Percentiles rank a stretch among this genome's conserved stretches.
phyloP scores from a whole-genome alignment of 2,113 vertebrate species.

The Bothrops jararaca region DNA sequence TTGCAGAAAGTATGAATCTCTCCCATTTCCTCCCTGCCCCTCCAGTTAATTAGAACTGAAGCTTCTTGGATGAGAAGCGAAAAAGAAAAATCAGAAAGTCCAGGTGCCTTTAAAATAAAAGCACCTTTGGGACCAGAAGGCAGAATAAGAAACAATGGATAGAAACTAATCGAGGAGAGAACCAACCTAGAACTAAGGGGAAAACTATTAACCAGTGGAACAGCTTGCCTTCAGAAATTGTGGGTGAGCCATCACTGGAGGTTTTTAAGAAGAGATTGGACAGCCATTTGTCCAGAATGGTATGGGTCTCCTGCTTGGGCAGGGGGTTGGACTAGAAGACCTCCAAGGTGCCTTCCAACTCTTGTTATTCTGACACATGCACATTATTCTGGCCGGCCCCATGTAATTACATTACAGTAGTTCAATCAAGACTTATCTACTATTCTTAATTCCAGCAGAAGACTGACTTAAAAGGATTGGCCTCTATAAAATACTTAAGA shows the following conservation, averaged over 20 bases:
- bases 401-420: background rate
- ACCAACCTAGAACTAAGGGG: background rate
- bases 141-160: background rate
- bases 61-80: background rate
- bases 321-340: background rate
- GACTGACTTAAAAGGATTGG: background rate
- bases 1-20: background rate
- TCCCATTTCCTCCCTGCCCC: background rate
- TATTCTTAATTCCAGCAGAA: conserved; percentile 54
- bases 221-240: background rate
- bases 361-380: background rate
- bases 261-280: background rate
- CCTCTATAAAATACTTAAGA: background rate
- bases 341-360: background rate
- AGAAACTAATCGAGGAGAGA: background rate
- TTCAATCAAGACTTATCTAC: background rate
- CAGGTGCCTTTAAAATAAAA: background rate
- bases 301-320: background rate
- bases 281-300: background rate
- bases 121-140: background rate
- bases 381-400: background rate
- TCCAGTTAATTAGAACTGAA: background rate
- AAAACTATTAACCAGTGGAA: background rate
- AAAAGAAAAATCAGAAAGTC: background rate
- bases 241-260: background rate